Conservation (phyloP, 92 coral and sea anemone genomes). For the Bergia puertoricense region DNA sequence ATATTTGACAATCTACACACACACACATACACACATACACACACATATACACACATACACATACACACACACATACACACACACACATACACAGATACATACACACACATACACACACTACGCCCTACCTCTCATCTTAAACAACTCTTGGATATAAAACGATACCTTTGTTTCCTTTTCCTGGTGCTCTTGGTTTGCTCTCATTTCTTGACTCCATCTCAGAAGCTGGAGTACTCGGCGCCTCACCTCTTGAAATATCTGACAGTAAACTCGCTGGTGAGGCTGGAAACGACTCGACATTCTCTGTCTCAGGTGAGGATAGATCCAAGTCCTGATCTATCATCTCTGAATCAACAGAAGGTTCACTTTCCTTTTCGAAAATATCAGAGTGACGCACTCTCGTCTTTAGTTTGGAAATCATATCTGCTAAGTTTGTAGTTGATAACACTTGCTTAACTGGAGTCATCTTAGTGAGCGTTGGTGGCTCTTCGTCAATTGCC, state of each 20-base stretch:
- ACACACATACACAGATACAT: neutral
- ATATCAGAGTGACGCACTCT: constrained; percentile 51
- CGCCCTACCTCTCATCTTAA: neutral
- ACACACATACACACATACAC: too few relatives aligned
- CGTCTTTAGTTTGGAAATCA: constrained; percentile 76
- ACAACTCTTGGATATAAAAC: neutral
- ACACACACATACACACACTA: neutral
- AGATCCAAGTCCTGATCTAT: constrained; percentile 53
- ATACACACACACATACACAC: too few relatives aligned
- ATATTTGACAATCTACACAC: too few relatives aligned
- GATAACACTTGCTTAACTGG: constrained; percentile 55
- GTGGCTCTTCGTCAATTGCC: constrained; percentile 82
- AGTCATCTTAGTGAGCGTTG: constrained; percentile 72
- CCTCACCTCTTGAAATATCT: constrained; percentile 65
- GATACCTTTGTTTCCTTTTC: constrained; percentile 41
- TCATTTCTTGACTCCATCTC: constrained; percentile 18
- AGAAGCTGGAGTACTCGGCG: constrained; percentile 22
- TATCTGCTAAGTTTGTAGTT: constrained; percentile 73
- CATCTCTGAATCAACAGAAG: constrained; percentile 23
- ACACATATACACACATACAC: too few relatives aligned
- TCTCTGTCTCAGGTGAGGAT: constrained; percentile 63
- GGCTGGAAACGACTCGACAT: constrained; percentile 68
- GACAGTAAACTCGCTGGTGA: constrained; percentile 77
- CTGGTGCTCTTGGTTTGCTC: neutral
- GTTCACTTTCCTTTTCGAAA: constrained; percentile 15